A percentile compares a stretch with the other conserved stretches of the same genome.
Conservation (phyloP, 2,797 vertebrate genomes). For the Calcarius lapponicus region DNA sequence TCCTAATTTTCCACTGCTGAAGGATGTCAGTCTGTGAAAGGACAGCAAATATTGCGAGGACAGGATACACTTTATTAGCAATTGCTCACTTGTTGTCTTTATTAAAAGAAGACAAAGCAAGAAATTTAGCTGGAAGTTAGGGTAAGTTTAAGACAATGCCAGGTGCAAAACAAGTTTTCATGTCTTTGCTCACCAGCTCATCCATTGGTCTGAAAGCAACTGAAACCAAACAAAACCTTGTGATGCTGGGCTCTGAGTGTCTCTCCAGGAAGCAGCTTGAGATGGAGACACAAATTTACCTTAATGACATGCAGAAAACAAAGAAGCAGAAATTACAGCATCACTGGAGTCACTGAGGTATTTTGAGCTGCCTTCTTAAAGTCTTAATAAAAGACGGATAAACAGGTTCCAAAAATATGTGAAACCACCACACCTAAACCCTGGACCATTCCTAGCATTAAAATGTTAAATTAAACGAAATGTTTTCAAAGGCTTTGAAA, state of each 20-base stretch:
- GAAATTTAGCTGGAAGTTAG: background rate
- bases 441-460: constrained; percentile 40
- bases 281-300: constrained; percentile 21
- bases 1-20: background rate
- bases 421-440: constrained; percentile 66
- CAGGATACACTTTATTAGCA: background rate
- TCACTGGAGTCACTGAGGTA: constrained; percentile 31
- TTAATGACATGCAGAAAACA: constrained; percentile 42
- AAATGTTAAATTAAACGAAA: constrained; percentile 22
- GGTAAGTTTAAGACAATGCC: background rate
- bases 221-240: background rate
- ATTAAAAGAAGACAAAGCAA: background rate
- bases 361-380: constrained; percentile 46
- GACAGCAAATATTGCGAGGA: background rate
- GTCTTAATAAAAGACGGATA: constrained; percentile 61
- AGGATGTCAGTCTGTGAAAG: background rate
- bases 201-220: background rate
- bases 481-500: constrained; percentile 48
- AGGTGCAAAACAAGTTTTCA: background rate
- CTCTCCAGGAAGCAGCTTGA: constrained; percentile 1
- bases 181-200: background rate
- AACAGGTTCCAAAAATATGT: constrained; percentile 68
- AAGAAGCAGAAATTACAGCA: constrained; percentile 52
- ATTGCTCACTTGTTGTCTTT: background rate
- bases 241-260: background rate